These are phyloP conservation scores for Amphiduros pacificus DNA, from an alignment of 2,888 invertebrate species.

Conservation along the genomic window DNA sequence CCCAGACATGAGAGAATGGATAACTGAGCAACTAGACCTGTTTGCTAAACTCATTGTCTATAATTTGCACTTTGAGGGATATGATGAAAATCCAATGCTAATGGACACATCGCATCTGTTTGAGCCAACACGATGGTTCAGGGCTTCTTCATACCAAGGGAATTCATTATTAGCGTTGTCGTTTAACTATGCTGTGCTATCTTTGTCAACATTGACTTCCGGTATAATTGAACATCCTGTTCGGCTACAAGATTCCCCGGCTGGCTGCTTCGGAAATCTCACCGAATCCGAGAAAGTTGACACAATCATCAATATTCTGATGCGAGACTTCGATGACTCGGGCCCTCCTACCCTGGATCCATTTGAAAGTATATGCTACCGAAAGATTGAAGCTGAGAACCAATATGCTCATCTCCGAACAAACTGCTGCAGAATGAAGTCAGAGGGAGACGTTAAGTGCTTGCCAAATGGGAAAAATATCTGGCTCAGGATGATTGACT, in stretches of 20 bases:
- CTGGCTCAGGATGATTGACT: slow-evolving; percentile 52
- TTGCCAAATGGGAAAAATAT: slow-evolving; percentile 41
- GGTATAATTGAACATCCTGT: slow-evolving; percentile 43
- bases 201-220: slow-evolving; percentile 51
- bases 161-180: slow-evolving; percentile 54
- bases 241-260: slow-evolving; percentile 40
- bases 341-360: slow-evolving; percentile 2
- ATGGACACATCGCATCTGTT: slow-evolving; percentile 17
- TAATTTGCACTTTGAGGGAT: slow-evolving; percentile 25
- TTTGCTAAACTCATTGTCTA: slow-evolving; percentile 31
- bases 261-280: slow-evolving; percentile 45
- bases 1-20: not conserved
- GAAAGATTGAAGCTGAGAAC: slow-evolving; percentile 33
- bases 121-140: slow-evolving; percentile 25
- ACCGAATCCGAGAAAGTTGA: slow-evolving; percentile 26
- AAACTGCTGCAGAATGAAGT: not conserved
- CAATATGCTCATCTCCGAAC: not conserved
- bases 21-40: not conserved
- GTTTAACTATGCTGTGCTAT: slow-evolving; percentile 55
- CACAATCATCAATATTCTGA: slow-evolving; percentile 23
- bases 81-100: slow-evolving; percentile 27
- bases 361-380: slow-evolving; percentile 44
- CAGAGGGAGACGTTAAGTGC: slow-evolving; percentile 32
- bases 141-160: slow-evolving; percentile 49
- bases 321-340: slow-evolving; percentile 29